Evolutionary conservation across 2,888 invertebrate species (phyloP), one percentile per base, ranked within the genome.

Genomic region (Nomada goodeniana): DNA sequence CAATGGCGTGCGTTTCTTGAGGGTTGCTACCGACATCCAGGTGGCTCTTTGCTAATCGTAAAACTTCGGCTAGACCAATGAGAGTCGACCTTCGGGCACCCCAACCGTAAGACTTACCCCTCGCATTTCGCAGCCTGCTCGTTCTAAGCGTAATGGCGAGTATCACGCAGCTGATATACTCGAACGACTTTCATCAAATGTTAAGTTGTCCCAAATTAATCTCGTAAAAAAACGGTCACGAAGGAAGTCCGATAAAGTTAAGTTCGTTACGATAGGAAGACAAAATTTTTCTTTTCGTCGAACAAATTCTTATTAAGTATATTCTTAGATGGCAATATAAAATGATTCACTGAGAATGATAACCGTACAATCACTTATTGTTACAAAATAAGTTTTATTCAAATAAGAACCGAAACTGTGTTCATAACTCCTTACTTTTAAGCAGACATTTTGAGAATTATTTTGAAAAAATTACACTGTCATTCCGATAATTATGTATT

Each of bases 151-250:
- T 91, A 91, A 91, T 91, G 91, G 91, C 91, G 90, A 86, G 86
- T 87, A 89, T 90, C 88, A 79, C 82, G 79, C 72, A 78, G 78
- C 81, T 81, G 86, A 87, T 89, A 84, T 81, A 80, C 85, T 86
- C 64, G 79, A 87, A 87, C 85, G 86, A 80, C 84, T 85, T 89
- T 89, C 88, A 87, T 91, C 88, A 90, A 91, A 90, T 86, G 90
- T 91, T 91, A 90, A 91, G 80, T 80, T 82, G 83, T 83, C 85
- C 84, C 86, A 89, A 91, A 91, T 91, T 91, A 91, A 91, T 91
- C 88, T 91, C 90, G 86, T 91, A 90, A 90, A 91, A 90, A 47
- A 65, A 64, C 59, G 68, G 55, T 68, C 75, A 29, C 61, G 47
- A 47, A 13, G 47, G 47, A 15, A 47, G 13, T 47, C 47, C 15